Base-by-base conservation (phyloP, 2,797 vertebrate species). In the Etheostoma nigrum region DNA sequence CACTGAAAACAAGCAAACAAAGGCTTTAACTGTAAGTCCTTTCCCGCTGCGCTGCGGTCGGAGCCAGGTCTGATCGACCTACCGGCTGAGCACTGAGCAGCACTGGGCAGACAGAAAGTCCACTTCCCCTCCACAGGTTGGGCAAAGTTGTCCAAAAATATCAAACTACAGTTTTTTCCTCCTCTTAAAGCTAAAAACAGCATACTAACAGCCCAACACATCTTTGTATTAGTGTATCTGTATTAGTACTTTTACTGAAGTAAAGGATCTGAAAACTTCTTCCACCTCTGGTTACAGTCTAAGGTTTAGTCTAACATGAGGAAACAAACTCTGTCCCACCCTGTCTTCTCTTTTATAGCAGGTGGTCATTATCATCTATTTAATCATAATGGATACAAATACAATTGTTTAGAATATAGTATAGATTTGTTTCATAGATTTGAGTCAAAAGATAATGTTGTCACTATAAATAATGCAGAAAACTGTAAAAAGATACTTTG, bases 21-120 rank as follows among this genome's bases (percentile, higher is more conserved):
- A 77, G 44, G 52, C 71, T 71, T 75, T 76, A 21, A 61, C 60
- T 61, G 48, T 70, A 78, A 88, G 78, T 59, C n/a, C n/a, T n/a
- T n/a, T n/a, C n/a, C n/a, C n/a, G n/a, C n/a, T n/a, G n/a, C n/a
- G n/a, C n/a, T n/a, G n/a, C n/a, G n/a, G n/a, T 42, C 62, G 27
- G 33, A 75, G 45, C 57, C 72, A 49, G 61, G 72, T 86, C 81
- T 78, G 88, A 91, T 84, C 36, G 67, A 72, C 79, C 79, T 71
- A 84, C 1, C 58, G 65, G 78, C 78, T 70, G 76, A 88, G 73
- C 80, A 11, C 63, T 5, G 27, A n/a, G n/a, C n/a, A n/a, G n/a
- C n/a, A n/a, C n/a, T n/a, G n/a, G 57, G 58, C 63, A 65, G 52
- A 80, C 51, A 78, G 42, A 85, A 72, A 72, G 61, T 67, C 2